Evolutionary conservation across 2,888 invertebrate species (phyloP), one percentile per base, ranked within the genome.

Genomic region (Spodoptera littoralis): DNA sequence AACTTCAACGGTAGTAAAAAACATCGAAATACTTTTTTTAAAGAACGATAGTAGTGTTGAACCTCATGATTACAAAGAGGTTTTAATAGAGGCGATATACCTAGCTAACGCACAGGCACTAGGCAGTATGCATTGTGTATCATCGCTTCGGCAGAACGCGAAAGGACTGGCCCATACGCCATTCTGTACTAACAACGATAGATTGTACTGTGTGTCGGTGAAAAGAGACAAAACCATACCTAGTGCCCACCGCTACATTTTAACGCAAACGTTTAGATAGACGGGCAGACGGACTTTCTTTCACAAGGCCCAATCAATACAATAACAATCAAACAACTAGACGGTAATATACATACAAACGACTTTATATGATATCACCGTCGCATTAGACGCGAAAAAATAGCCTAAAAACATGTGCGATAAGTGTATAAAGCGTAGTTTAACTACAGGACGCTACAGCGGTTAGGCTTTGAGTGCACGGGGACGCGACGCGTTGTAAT

Each of bases 351-450:
- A 79, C 56, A 50, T 48, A 68, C 70, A 76, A 79, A 81, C 73
- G 70, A 53, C 59, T 61, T 30, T 67, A 83, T 81, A 80, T 70
- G 77, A 84, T 74, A 65, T 69, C 82, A 91, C 93, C 91, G 94
- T 92, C 84, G 94, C 73, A 84, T 82, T 83, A 80, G 87, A 88
- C 93, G 92, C 85, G 82, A 92, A 94, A 94, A 94, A 93, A 84
- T 92, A 93, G 90, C 92, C 93, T 88, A 90, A 89, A 93, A 88
- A 88, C 88, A 90, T 94, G 93, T 94, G 93, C 92, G 81, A 90
- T 91, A 93, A 88, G 88, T 92, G 85, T 85, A 88, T 89, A 82
- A 86, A 88, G 83, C 82, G 82, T 83, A 85, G 83, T 80, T 83
- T 85, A 88, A 87, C 84, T 84, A 83, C 84, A 83, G 87, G 88